phyloP scores from a whole-genome alignment of 2,888 invertebrate genomes.

The Mantis religiosa region DNA sequence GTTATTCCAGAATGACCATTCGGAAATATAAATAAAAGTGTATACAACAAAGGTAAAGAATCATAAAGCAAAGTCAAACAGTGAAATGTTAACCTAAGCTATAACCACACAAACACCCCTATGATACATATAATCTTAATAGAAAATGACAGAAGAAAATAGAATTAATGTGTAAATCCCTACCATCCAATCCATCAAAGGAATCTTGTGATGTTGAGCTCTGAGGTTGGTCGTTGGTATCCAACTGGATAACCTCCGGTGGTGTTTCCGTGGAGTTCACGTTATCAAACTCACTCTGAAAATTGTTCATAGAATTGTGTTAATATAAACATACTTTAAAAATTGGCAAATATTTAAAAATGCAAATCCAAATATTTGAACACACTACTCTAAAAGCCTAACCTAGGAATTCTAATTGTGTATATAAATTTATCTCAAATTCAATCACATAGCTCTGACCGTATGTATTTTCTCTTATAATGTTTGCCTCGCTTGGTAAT shows the following conservation, averaged over 20 bases:
- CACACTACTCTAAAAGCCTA: no score
- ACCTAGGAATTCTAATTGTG: no score
- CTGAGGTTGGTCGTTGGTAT: conserved; percentile 25
- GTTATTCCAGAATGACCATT: no score
- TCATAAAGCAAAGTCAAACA: no score
- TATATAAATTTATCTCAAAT: no score
- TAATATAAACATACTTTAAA: background rate
- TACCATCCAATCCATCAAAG: conserved; percentile 48
- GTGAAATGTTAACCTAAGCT: no score
- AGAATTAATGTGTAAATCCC: conserved; percentile 36
- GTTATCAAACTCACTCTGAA: background rate
- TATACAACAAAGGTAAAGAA: no score
- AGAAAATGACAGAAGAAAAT: background rate
- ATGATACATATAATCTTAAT: background rate
- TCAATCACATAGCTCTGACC: no score
- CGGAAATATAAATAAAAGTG: no score
- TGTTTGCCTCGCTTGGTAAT: no score
- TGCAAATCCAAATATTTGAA: background rate
- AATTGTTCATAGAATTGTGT: background rate
- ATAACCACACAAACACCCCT: no score
- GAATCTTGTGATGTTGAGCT: conserved; percentile 41
- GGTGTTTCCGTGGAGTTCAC: conserved; percentile 18
- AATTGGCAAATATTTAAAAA: background rate
- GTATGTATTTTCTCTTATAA: no score
- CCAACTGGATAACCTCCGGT: conserved; percentile 10